Evolutionary conservation across 2,888 invertebrate species (phyloP), one percentile per base, ranked within the genome.

Genomic region (Marasmarcha lunaedactyla): DNA sequence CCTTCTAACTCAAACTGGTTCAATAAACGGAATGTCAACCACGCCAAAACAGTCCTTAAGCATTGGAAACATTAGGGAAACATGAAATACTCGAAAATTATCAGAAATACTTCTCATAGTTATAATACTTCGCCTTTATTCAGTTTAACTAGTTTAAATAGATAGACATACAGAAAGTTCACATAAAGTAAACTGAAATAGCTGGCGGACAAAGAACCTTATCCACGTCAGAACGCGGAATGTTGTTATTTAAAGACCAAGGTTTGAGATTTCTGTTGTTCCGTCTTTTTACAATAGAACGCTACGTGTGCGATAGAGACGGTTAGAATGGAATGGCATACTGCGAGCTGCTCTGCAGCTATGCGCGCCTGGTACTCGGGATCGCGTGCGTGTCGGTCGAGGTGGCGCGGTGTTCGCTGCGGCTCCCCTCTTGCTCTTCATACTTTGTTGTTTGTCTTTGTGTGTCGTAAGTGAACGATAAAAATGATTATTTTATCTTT

Each of bases 301-400:
- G 3, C 4, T 30, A n/a, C n/a, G n/a, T 62, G 70, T 49, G 60
- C 45, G 59, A 79, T 62, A 43, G 66, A 57, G 73, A 74, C 46
- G 43, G 61, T 41, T 45, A 47, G 48, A 63, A 41, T 44, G 43
- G 54, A 53, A 53, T 54, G 59, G 59, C 53, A 59, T 49, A 59
- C 49, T 44, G 46, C 36, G 34, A 45, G 26, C 55, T 59, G 56
- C 38, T 46, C 10, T 9, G 1, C n/a, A 13, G 38, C 50, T 58
- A 58, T 81, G 77, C 5, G 44, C 37, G 55, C 83, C 79, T 81
- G 55, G 83, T 83, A 73, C 35, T 42, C 51, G 62, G 63, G 79
- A 83, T 79, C 83, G 77, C 63, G 76, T 67, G 74, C 81, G 77
- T 79, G 69, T 79, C 76, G 76, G 74, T 61, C 74, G 78, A 72